Evolutionary conservation across 2,888 invertebrate species (phyloP), one percentile per base, ranked within the genome.

Genomic region (Polyommatus icarus): DNA sequence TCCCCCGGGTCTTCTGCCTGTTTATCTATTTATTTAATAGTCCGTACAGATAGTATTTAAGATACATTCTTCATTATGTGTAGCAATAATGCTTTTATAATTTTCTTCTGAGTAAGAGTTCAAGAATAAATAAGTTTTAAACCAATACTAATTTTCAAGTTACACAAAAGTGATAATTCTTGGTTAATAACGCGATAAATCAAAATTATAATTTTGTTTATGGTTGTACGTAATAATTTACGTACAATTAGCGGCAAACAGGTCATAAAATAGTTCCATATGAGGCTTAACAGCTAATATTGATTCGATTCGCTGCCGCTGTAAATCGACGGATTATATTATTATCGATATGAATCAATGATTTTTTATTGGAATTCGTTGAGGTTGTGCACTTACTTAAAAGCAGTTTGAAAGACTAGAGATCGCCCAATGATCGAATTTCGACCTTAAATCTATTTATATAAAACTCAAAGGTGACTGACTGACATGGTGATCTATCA

Each of bases 251-350:
- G 72, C 10, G 20, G 12, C 8, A 36, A 71, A 72, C 36, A 20
- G 10, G 20, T 46, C 72, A 73, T 73, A 73, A 73, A n/a, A 46
- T 73, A 40, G 12, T n/a, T 71, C 72, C 12, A n/a, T 73, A 73
- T 40, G 72, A 20, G 46, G n/a, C 72, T 46, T 71, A 46, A 79
- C 78, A 79, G 81, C 80, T 80, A 80, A 81, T 80, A 82, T 86
- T 85, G 85, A 87, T 71, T 73, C 72, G 72, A 73, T 46, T 89
- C 80, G 82, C 84, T 83, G 79, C 81, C 81, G 81, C 84, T 87
- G 87, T 87, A 86, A 88, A 90, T 87, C 87, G 88, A 88, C 88
- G 87, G 82, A 86, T 36, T 71, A 71, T 71, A 54, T 54, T 54
- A 54, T 54, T 73, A 73, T 20, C 20, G 40, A 73, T 20, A 20